These are phyloP conservation scores for Mustela nigripes DNA, from an alignment of 2,113 vertebrate species.

Conservation along the genomic window DNA sequence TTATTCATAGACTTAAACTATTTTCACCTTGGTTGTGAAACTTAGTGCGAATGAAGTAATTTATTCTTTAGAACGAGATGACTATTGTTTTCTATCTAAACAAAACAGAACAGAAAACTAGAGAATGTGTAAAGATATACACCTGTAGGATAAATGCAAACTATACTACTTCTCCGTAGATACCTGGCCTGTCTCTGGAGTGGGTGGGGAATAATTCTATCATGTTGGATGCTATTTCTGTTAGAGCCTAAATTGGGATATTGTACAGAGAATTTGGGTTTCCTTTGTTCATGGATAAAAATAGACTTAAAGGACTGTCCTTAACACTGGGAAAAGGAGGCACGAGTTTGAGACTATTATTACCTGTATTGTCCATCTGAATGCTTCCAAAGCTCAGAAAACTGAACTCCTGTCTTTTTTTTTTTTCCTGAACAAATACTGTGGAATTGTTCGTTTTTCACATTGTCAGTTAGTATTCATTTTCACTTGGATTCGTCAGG, in stretches of 20 bases:
- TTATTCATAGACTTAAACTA: not conserved
- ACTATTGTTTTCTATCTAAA: not conserved
- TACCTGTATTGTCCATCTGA: conserved; percentile 16
- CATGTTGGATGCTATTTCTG: conserved; percentile 39
- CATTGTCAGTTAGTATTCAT: not conserved
- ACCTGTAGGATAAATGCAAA: not conserved
- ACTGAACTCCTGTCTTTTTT: not conserved
- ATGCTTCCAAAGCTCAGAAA: conserved; percentile 54
- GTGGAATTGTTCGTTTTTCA: conserved; percentile 39
- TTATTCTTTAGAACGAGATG: not conserved
- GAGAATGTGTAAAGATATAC: not conserved
- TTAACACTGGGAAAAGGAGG: conserved; percentile 27
- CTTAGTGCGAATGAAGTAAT: not conserved
- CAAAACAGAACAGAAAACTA: not conserved
- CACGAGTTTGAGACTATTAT: conserved; percentile 50
- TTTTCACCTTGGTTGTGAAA: conserved; percentile 34
- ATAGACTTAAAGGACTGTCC: conserved; percentile 59
- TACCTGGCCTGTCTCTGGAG: not conserved
- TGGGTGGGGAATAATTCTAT: conserved; percentile 35
- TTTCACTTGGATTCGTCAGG: not conserved
- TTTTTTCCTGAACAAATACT: not conserved
- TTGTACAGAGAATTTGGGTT: conserved; percentile 41
- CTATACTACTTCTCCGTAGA: not conserved
- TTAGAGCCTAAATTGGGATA: conserved; percentile 21
- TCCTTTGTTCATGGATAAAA: conserved; percentile 76